Evolutionary conservation across 2,888 invertebrate genomes (phyloP), one percentile per base, ranked within the genome.

Genomic region (Heliconius ismenius): DNA sequence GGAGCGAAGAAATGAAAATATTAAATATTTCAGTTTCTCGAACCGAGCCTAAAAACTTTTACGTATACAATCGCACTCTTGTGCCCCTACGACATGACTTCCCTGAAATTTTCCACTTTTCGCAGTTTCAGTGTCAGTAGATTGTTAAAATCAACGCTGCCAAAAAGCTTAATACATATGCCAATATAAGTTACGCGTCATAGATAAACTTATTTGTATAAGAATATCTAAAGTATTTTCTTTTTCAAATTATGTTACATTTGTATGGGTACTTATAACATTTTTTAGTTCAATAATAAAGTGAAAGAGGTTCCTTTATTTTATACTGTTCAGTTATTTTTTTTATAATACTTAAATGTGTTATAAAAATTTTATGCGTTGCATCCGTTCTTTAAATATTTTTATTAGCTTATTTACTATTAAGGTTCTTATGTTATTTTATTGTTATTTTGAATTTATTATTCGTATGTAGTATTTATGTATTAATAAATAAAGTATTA

Each of bases 301-400:
- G 32, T 36, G 65, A 36, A 65, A 65, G 65, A 65, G 4, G 36
- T 36, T 36, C 11, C 32, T 64, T 64, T 32, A 64, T 64, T 65
- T 36, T 65, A 36, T 65, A n/a, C n/a, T 21, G 65, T 36, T 65
- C 13, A 65, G 32, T n/a, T 7, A n/a, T 65, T n/a, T 36, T 64
- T 36, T 65, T 36, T 65, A 65, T 36, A 36, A n/a, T 11, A 65
- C n/a, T 36, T 65, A 36, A 64, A 18, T 32, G 21, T 64, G 64
- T 32, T 64, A 64, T 64, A 64, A 64, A 64, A n/a, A 32, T 64
- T 64, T 32, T 32, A 64, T 64, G 21, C 32, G 9, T 64, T 32
- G 21, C 32, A 65, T 36, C 64, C 64, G 64, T 65, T 65, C 64
- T 36, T 21, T 36, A n/a, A n/a, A 11, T 65, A 36, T 65, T 65